These are phyloP conservation scores for Diabrotica virgifera DNA, from an alignment of 1,140 invertebrate genomes.

Conservation along the genomic window DNA sequence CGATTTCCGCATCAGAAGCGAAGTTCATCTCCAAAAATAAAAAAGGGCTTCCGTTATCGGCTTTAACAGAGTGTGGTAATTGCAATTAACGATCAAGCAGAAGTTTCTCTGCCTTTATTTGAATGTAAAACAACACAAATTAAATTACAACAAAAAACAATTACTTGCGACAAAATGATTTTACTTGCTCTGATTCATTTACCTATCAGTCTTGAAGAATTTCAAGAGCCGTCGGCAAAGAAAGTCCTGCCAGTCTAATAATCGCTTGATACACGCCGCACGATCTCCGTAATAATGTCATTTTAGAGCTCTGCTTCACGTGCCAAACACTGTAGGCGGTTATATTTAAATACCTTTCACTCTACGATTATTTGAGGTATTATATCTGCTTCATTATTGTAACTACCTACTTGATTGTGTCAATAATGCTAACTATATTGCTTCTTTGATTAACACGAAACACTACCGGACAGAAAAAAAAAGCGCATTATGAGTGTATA, in stretches of 20 bases:
- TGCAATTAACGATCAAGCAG: too few species aligned
- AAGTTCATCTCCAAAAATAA: too few species aligned
- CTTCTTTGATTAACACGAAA: too few species aligned
- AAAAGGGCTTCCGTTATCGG: too few species aligned
- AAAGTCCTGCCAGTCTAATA: conserved; percentile 37
- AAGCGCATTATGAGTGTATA: too few species aligned
- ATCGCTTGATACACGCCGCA: conserved; percentile 35
- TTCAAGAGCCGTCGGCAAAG: conserved; percentile 29
- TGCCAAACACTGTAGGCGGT: conserved; percentile 33
- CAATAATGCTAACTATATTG: too few species aligned
- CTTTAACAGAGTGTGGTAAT: too few species aligned
- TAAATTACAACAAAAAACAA: conserved; percentile 3
- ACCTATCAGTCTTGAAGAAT: conserved; percentile 14
- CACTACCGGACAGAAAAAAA: too few species aligned
- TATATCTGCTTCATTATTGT: neutral
- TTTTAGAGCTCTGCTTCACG: conserved; percentile 33
- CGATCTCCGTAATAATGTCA: conserved; percentile 37
- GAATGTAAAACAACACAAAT: neutral
- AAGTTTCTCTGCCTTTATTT: too few species aligned
- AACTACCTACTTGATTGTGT: too few species aligned
- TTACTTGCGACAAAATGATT: conserved; percentile 20
- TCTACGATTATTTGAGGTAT: conserved; percentile 21
- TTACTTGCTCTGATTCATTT: conserved; percentile 22
- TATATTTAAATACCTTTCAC: conserved; percentile 31
- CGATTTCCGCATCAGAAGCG: too few species aligned